Base-by-base conservation (phyloP, 2,888 invertebrate genomes). In the Coleophora deauratella region DNA sequence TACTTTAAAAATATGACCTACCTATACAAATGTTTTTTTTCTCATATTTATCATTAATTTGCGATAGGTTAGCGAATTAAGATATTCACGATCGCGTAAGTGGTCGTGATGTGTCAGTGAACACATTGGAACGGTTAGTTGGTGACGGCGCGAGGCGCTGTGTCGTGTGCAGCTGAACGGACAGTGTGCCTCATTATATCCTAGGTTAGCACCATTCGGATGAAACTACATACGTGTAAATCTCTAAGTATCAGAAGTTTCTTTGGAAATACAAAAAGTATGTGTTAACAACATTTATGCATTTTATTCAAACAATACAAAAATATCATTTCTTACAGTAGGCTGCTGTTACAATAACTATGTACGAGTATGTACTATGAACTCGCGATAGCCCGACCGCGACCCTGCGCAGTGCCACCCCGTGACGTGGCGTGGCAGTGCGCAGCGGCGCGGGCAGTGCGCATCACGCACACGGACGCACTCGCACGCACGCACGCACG, bases 231-330 rank as follows among this genome's bases (percentile, higher is more conserved):
- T n/a, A n/a, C 6, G 21, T 21, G 6, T 21, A 31, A 62, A 59
- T 57, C 51, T 59, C 57, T 61, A 61, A 59, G 55, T n/a, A n/a
- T n/a, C n/a, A n/a, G 63, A 59, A 66, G 59, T 52, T 54, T 65
- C 57, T 66, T 69, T 70, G 67, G 69, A 71, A 72, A 71, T 77
- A 76, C 68, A 74, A 78, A 76, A 72, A 65, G 62, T 73, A 67
- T 66, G 60, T 55, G 58, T 67, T 64, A 63, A 72, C 69, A 78
- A 82, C 78, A 73, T 69, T 75, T 66, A 72, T 74, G 78, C 77
- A 78, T 67, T 81, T 78, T 73, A 78, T 77, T 81, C 70, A 73
- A 75, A 80, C 74, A 71, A 78, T 84, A 82, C 75, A 82, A 82
- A 84, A 84, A 82, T 82, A 82, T 77, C 56, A 70, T 74, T 73